A percentile compares a stretch with the other conserved stretches of the same genome.
Evolutionary conservation across 2,888 invertebrate genomes (phyloP).

Genomic region (Acrobasis suavella): DNA sequence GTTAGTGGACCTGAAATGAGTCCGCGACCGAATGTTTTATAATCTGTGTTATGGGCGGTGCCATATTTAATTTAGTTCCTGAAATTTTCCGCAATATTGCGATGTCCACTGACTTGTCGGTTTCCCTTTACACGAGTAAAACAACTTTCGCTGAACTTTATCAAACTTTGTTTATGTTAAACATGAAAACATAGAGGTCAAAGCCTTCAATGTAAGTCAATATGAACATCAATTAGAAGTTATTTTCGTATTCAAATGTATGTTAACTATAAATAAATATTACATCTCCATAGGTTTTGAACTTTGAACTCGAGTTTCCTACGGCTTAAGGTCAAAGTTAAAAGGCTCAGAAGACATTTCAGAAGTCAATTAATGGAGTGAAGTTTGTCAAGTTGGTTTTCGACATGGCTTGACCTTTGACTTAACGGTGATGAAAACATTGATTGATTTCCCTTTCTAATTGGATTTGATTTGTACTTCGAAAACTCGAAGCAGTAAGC

Average conservation of each 20-base stretch:
- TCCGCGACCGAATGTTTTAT: too few species aligned
- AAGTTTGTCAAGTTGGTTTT: neutral
- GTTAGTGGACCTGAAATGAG: too few species aligned
- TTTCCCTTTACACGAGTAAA: neutral
- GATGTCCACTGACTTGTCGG: too few species aligned
- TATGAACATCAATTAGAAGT: neutral
- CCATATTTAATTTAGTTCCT: too few species aligned
- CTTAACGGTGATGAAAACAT: neutral
- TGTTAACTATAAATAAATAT: neutral
- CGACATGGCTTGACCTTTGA: neutral
- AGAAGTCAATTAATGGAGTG: neutral
- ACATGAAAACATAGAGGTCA: constrained; percentile 12
- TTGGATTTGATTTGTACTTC: neutral
- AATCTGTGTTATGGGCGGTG: too few species aligned
- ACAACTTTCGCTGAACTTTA: neutral
- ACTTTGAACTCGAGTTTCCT: neutral
- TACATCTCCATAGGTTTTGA: neutral
- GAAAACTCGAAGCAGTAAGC: too few species aligned
- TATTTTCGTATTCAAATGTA: neutral
- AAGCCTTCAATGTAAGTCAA: neutral
- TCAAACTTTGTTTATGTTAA: neutral
- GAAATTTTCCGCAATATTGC: too few species aligned
- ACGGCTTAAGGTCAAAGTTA: neutral
- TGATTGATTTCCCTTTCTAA: neutral
- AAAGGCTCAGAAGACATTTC: neutral